A percentile compares a stretch with the other conserved stretches of the same genome.
Evolutionary conservation across 2,113 vertebrate genomes (phyloP).

Genomic region (Eudyptes chrysolophus): DNA sequence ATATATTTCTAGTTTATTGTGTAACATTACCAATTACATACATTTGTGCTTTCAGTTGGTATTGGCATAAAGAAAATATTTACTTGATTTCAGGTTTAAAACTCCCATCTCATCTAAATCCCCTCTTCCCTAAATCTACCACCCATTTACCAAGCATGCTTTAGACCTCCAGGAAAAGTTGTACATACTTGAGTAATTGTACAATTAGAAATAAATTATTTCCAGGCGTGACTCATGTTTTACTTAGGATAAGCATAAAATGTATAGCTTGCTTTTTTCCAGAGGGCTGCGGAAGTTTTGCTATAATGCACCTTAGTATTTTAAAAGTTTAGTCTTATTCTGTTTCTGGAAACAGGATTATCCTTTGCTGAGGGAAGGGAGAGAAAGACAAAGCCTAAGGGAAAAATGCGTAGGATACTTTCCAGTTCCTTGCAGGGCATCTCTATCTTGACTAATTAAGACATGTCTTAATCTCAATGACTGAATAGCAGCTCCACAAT

Average conservation of each 20-base stretch:
- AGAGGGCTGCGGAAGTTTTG: background rate
- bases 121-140: background rate
- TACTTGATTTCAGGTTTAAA: conserved; percentile 24
- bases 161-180: conserved; percentile 28
- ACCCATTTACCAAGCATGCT: background rate
- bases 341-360: conserved; percentile 18
- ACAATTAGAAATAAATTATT: conserved; percentile 55
- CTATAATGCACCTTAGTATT: background rate
- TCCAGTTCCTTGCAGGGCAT: background rate
- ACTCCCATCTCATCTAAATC: background rate
- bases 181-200: conserved; percentile 2
- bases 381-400: background rate
- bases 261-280: background rate
- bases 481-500: conserved; percentile 21
- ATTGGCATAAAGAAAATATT: conserved; percentile 24
- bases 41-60: background rate
- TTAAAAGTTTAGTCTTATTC: background rate
- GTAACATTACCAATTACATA: background rate
- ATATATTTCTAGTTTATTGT: background rate
- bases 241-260: conserved; percentile 46
- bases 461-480: conserved; percentile 45
- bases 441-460: conserved; percentile 61
- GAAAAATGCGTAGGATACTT: conserved; percentile 61
- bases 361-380: conserved; percentile 5
- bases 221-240: conserved; percentile 27